Base-by-base conservation (phyloP, 2,113 vertebrate genomes). In the Apaloderma vittatum region DNA sequence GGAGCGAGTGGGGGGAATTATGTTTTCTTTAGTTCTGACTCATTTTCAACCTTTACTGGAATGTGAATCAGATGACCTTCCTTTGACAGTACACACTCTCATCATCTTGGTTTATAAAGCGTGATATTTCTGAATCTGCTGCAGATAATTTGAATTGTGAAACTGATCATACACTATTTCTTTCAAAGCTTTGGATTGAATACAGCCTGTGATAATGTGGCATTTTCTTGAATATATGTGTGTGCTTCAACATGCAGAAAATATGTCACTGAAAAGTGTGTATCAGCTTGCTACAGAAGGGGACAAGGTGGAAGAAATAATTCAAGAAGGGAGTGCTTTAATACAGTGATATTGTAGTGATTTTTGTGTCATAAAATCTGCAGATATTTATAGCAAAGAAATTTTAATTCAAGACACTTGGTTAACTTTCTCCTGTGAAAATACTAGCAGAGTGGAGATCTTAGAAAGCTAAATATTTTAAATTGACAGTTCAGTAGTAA, bases 31-130 rank as follows among this genome's bases (percentile, higher is more conserved):
- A 65, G 71, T 76, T 91, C 67, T 97, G 89, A 96, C 80, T 96
- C 73, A 95, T 95, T 97, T 96, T 95, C 71, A 94, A 55, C 85
- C 86, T 97, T 96, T 97, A 79, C 61, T 91, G 88, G 65, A 86
- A 86, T 52, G 66, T 96, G 92, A 94, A 95, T 95, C 93, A 96
- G 96, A 86, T 92, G 58, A 91, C 88, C 93, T 97, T 96, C 95
- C 89, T 95, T 43, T 96, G 72, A 68, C 67, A 72, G 37, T 61
- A 45, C 54, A 63, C n/a, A 61, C 36, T 93, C 36, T 93, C 83
- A 71, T 94, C 81, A 79, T 82, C 83, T 94, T 54, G 36, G n/a
- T 83, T 93, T 93, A 72, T 93, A 73, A 93, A 92, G 88, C 19
- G 0, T 93, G 84, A 19, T 94, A 83, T 97, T 94, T 97, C 65